Evolutionary conservation across 2,113 vertebrate species (phyloP).

Genomic region (Lepisosteus osseus): DNA sequence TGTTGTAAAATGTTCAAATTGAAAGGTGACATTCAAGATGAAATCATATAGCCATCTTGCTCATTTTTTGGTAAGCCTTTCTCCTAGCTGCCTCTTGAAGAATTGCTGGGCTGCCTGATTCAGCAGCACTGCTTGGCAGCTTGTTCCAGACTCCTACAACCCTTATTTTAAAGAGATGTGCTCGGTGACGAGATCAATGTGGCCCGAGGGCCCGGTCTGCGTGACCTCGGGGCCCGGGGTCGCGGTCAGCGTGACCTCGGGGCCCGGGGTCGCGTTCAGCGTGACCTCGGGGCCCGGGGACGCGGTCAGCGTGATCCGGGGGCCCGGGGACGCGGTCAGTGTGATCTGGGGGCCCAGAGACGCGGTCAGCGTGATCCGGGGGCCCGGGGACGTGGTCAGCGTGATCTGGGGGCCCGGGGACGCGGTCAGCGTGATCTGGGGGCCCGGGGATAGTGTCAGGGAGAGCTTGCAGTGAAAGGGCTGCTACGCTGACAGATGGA

Average conservation of each 20-base stretch:
- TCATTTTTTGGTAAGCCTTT: no score
- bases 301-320: constrained; percentile 43
- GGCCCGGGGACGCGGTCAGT: neutral
- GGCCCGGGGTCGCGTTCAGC: no score
- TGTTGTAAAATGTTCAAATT: no score
- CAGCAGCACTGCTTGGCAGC: no score
- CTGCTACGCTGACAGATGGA: constrained; percentile 98
- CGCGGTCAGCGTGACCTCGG: constrained; percentile 33
- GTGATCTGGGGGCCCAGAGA: constrained; percentile 13
- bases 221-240: constrained; percentile 13
- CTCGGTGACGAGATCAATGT: no score
- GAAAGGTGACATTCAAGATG: no score
- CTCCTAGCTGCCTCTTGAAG: no score
- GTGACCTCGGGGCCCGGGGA: constrained; percentile 13
- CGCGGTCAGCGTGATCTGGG: constrained; percentile 14
- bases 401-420: constrained; percentile 1
- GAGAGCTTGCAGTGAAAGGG: constrained; percentile 85
- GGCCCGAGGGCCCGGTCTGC: neutral
- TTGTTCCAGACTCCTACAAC: no score
- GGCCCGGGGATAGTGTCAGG: constrained; percentile 24
- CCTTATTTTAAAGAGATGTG: no score
- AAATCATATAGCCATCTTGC: no score
- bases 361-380: constrained; percentile 38
- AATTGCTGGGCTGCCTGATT: no score
- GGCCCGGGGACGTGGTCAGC: constrained; percentile 33